phyloP scores from a whole-genome alignment of 64 coral and sea anemone species.

The Actinia equina region DNA sequence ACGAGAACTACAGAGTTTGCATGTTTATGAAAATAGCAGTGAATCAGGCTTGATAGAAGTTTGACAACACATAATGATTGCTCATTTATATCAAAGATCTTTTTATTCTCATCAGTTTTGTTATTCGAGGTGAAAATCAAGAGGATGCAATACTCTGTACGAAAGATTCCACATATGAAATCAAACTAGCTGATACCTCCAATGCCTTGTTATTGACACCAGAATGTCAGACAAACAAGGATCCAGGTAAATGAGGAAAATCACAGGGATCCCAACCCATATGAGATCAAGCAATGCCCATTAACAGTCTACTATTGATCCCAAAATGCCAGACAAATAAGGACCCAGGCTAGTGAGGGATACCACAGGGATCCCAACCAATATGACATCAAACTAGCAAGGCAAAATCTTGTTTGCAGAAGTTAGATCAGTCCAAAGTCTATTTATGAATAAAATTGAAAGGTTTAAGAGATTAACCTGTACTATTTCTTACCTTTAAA shows the following conservation, averaged over 20 bases:
- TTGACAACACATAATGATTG: neutral
- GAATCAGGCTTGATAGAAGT: neutral
- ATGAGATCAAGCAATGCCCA: too few species aligned
- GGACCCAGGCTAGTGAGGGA: too few species aligned
- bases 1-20: too few species aligned
- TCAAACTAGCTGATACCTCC: conserved; percentile 89
- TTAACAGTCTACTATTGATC: too few species aligned
- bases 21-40: too few species aligned
- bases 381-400: too few species aligned
- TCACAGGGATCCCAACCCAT: neutral
- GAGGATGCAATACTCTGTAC: conserved; percentile 94
- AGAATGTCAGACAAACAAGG: conserved; percentile 49
- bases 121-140: conserved; percentile 90
- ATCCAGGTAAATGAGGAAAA: conserved; percentile 37
- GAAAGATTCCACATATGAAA: conserved; percentile 76
- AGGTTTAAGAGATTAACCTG: too few species aligned
- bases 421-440: too few species aligned
- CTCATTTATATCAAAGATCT: neutral
- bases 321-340: too few species aligned
- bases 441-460: too few species aligned
- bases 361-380: too few species aligned
- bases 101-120: conserved; percentile 31
- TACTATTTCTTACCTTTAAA: neutral
- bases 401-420: too few species aligned
- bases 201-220: conserved; percentile 77